Percentiles rank a stretch among this genome's conserved stretches.
phyloP scores from a whole-genome alignment of 2,888 invertebrate genomes.

The Adelphocoris suturalis region DNA sequence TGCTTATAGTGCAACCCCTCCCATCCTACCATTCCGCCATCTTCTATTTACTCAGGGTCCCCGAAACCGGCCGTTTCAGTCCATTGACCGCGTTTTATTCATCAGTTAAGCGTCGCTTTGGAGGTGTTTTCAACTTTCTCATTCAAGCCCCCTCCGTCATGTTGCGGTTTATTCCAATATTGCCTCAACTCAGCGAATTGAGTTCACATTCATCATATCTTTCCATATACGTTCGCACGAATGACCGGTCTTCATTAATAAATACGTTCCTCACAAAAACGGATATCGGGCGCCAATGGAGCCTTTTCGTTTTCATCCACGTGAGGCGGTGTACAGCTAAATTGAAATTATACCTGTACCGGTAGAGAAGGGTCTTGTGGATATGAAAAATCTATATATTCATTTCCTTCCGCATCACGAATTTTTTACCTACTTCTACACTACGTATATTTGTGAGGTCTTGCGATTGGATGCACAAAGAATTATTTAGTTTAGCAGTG shows the following conservation, averaged over 20 bases:
- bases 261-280: neutral
- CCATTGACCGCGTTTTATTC: constrained; percentile 6
- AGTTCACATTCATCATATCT: neutral
- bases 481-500: too few relatives aligned
- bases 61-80: neutral
- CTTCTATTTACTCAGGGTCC: neutral
- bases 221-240: neutral
- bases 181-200: neutral
- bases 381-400: too few relatives aligned
- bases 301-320: neutral
- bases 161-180: constrained; percentile 26
- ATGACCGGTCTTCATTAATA: neutral
- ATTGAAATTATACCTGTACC: too few relatives aligned
- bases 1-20: neutral
- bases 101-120: neutral
- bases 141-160: neutral
- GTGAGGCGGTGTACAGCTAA: neutral
- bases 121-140: neutral
- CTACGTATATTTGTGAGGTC: too few relatives aligned
- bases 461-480: too few relatives aligned
- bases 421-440: too few relatives aligned
- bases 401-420: too few relatives aligned
- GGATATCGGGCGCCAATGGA: neutral
- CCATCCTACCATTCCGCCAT: neutral
- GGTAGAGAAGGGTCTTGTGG: too few relatives aligned